Evolutionary conservation across 2,888 invertebrate genomes (phyloP).

Genomic region (Orgyia antiqua): DNA sequence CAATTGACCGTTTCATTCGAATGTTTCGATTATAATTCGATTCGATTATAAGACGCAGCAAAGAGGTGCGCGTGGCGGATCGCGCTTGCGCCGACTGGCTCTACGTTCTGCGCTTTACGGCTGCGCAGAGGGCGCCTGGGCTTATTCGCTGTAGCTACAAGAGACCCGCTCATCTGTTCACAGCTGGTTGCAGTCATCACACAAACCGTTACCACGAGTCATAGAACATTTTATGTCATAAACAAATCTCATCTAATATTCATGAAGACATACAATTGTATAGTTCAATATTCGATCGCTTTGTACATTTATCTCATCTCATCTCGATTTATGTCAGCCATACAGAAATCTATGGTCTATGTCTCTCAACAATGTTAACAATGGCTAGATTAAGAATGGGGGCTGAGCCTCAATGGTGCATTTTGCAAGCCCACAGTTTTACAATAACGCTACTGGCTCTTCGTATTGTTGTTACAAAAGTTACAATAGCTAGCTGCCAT

Average conservation of each 20-base stretch:
- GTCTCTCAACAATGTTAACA: too few species aligned
- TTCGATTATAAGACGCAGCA: conserved; percentile 29
- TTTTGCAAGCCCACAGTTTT: conserved; percentile 22
- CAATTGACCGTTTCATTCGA: conserved; percentile 48
- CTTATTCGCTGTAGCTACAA: conserved; percentile 7
- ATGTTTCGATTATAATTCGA: conserved; percentile 44
- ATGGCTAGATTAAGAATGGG: conserved; percentile 20
- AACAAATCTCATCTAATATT: conserved; percentile 42
- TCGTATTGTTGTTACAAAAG: conserved; percentile 13
- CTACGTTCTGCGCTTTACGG: conserved; percentile 20
- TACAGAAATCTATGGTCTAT: too few species aligned
- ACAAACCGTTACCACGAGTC: conserved; percentile 51
- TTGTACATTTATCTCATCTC: too few species aligned
- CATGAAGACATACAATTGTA: conserved; percentile 25
- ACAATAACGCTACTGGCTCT: conserved; percentile 19
- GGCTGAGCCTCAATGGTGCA: conserved; percentile 21
- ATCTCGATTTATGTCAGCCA: too few species aligned
- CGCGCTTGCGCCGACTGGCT: conserved; percentile 63
- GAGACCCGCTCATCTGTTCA: conserved; percentile 50
- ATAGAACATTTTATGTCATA: conserved; percentile 37
- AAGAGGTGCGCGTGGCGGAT: conserved; percentile 62
- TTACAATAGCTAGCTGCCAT: conserved; percentile 8
- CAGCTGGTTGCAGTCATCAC: conserved; percentile 40
- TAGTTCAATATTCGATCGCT: too few species aligned
- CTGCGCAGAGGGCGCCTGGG: conserved; percentile 39